A percentile compares a stretch with the other conserved stretches of the same genome.
Evolutionary conservation across 64 coral and sea anemone genomes (phyloP).

Genomic region (Montipora cactus): DNA sequence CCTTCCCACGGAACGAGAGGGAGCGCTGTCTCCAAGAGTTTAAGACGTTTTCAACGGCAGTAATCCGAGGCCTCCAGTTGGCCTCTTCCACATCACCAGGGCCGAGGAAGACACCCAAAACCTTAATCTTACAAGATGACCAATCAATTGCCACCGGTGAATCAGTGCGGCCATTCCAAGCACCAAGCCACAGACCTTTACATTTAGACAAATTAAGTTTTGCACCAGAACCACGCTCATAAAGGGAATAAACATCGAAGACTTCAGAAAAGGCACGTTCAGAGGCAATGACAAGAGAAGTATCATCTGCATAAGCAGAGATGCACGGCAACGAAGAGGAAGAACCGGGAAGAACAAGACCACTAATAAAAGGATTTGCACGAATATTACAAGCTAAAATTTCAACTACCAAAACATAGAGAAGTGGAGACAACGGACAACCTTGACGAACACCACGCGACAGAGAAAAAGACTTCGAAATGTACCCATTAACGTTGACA

Average conservation of each 20-base stretch:
- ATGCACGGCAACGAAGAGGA: not conserved
- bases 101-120: not conserved
- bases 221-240: too few species aligned
- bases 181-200: not conserved
- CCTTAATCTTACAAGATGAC: not conserved
- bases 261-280: not conserved
- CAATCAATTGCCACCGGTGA: not conserved
- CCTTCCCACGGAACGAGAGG: not conserved
- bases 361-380: not conserved
- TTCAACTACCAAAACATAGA: not conserved
- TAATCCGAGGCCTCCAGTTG: not conserved
- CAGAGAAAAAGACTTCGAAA: not conserved
- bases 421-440: not conserved
- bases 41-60: not conserved
- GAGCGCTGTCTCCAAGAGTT: too few species aligned
- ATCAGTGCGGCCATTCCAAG: not conserved
- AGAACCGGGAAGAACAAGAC: not conserved
- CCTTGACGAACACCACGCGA: slow-evolving; percentile 14
- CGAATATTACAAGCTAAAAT: not conserved
- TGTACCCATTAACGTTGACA: not conserved
- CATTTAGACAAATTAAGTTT: not conserved
- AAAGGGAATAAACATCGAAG: slow-evolving; percentile 11
- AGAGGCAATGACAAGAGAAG: not conserved
- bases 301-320: slow-evolving; percentile 59
- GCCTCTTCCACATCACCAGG: not conserved